phyloP scores from a whole-genome alignment of 2,113 vertebrate genomes.

The Gadus macrocephalus region DNA sequence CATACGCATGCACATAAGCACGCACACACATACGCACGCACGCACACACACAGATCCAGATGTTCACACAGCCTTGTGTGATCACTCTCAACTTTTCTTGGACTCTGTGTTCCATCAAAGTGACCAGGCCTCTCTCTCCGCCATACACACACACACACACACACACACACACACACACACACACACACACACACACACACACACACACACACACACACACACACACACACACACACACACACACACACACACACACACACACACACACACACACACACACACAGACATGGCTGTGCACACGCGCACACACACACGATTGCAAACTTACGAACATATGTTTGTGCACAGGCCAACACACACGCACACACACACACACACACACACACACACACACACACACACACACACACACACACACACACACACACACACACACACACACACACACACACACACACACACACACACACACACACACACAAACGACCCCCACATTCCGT shows the following conservation, averaged over 20 bases:
- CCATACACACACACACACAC: too few relatives aligned
- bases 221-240: too few relatives aligned
- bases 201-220: too few relatives aligned
- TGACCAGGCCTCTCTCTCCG: not conserved
- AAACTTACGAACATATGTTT: too few relatives aligned
- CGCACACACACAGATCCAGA: not conserved
- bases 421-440: not conserved
- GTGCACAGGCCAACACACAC: too few relatives aligned
- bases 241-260: too few relatives aligned
- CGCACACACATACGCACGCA: conserved; percentile 2
- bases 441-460: conserved; percentile 13
- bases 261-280: too few relatives aligned
- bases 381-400: not conserved
- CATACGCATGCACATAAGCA: not conserved
- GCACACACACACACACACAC: not conserved
- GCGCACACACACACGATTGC: too few relatives aligned
- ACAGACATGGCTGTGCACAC: too few relatives aligned
- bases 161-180: too few relatives aligned
- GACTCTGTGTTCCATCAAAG: not conserved
- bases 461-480: conserved; percentile 11
- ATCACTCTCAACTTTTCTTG: not conserved
- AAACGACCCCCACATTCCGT: not conserved
- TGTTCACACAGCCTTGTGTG: not conserved
- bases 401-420: conserved; percentile 1
- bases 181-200: too few relatives aligned